phyloP scores from a whole-genome alignment of 2,797 vertebrate genomes.

The Pipistrellus kuhlii region DNA sequence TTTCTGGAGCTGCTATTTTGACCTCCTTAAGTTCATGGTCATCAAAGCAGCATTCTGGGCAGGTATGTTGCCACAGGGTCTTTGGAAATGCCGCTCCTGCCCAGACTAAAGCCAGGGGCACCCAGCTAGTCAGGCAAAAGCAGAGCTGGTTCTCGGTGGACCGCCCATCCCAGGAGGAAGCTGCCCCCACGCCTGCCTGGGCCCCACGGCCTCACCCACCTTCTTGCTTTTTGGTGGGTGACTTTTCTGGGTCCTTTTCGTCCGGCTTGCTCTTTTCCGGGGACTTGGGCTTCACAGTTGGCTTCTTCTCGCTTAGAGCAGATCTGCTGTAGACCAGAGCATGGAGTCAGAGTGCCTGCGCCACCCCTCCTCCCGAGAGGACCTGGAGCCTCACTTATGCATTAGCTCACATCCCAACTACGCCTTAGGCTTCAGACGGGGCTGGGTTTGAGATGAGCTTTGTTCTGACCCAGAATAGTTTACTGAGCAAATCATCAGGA shows the following conservation, averaged over 20 bases:
- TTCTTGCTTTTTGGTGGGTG: constrained; percentile 97
- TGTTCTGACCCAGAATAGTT: not conserved
- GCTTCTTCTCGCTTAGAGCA: constrained; percentile 98
- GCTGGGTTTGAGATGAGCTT: not conserved
- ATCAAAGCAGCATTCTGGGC: not conserved
- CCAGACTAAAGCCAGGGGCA: not conserved
- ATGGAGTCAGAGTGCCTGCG: not conserved
- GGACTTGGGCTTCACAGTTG: constrained; percentile 96
- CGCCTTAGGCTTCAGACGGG: fast-evolving
- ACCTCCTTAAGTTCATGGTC: not conserved
- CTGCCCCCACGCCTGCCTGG: fast-evolving
- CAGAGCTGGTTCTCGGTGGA: not conserved
- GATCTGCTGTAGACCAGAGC: constrained; percentile 88
- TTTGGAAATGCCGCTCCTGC: not conserved
- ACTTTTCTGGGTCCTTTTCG: constrained; percentile 98
- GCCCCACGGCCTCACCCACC: constrained; percentile 84
- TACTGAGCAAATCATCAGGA: not conserved
- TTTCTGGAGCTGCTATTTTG: not conserved
- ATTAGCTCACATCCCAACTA: not conserved
- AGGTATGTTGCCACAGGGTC: not conserved
- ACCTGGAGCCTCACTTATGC: fast-evolving
- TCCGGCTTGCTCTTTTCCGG: constrained; percentile 97
- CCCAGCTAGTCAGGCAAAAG: not conserved
- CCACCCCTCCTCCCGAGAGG: not conserved
- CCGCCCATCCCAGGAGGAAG: not conserved